Evolutionary conservation across 2,888 invertebrate genomes (phyloP), one percentile per base, ranked within the genome.

Genomic region (Standfussiana lucernea): DNA sequence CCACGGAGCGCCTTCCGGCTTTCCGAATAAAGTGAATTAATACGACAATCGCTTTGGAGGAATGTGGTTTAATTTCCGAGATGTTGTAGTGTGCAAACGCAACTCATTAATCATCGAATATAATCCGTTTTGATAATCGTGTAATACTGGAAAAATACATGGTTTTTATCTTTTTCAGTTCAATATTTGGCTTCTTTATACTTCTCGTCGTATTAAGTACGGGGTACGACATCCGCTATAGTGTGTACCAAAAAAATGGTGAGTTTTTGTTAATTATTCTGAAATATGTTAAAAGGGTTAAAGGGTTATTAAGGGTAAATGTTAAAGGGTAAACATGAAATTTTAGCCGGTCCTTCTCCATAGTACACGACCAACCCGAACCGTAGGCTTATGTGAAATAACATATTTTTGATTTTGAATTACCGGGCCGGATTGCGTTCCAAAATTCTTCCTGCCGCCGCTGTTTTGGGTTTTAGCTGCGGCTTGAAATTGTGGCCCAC

Each of bases 151-250:
- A 68, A 79, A 56, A 40, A 15, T 79, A 40, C 40, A 71, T 15
- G 0, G 0, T 35, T 7, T 42, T 68, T 91, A 78, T 87, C 5
- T 65, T 88, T 61, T 93, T 77, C 90, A 93, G 93, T 24, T 84
- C 72, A 15, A 68, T 93, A 69, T 92, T 93, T 79, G 89, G 91
- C 0, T 0, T 89, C 8, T 86, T 95, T 13, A 88, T 86, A 4
- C 8, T 93, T 0, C 80, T 95, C 0, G 91, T 92, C 18, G 53
- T 92, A 10, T 28, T 94, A 2, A 93, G 95, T 71, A 95, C 95
- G 0, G 75, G 83, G 13, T 93, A 92, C 68, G 92, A 93, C 69
- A 59, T 93, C 7, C 80, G 84, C 28, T 86, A 90, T 40, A 88
- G 88, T 18, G 10, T 89, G 11, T 75, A 89, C 37, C 79, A 87